These are phyloP conservation scores for Whitmania pigra DNA, from an alignment of 1,140 invertebrate genomes.

Conservation along the genomic window DNA sequence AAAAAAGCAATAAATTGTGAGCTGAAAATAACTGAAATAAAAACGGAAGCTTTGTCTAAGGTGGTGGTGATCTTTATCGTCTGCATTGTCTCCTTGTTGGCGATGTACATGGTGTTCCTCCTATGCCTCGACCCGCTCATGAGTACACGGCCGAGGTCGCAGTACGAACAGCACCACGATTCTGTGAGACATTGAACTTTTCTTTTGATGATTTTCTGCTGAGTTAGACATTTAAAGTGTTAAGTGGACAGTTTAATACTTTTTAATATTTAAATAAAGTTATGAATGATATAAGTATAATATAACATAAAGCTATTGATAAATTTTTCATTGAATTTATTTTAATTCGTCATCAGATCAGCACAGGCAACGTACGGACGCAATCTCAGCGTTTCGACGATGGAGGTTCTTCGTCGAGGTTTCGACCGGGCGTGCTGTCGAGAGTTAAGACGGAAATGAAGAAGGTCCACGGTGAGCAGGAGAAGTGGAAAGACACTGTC, in stretches of 20 bases:
- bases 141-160: not conserved
- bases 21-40: not conserved
- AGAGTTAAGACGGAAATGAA: slow-evolving; percentile 50
- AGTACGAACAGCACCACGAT: not conserved
- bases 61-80: slow-evolving; percentile 96
- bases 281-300: too few species aligned
- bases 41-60: slow-evolving; percentile 45
- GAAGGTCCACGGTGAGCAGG: slow-evolving; percentile 84
- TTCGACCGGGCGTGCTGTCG: slow-evolving; percentile 18
- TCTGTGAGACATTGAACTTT: not conserved
- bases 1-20: not conserved
- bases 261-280: too few species aligned
- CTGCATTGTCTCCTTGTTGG: slow-evolving; percentile 84
- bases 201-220: too few species aligned
- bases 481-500: slow-evolving; percentile 92
- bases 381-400: too few species aligned
- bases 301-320: too few species aligned
- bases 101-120: slow-evolving; percentile 94
- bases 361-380: too few species aligned
- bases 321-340: too few species aligned
- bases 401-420: not conserved
- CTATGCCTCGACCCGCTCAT: slow-evolving; percentile 89
- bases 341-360: too few species aligned
- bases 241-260: not conserved
- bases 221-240: not conserved